Evolutionary conservation across 1,140 invertebrate genomes (phyloP).

Genomic region (Hyphantria cunea): DNA sequence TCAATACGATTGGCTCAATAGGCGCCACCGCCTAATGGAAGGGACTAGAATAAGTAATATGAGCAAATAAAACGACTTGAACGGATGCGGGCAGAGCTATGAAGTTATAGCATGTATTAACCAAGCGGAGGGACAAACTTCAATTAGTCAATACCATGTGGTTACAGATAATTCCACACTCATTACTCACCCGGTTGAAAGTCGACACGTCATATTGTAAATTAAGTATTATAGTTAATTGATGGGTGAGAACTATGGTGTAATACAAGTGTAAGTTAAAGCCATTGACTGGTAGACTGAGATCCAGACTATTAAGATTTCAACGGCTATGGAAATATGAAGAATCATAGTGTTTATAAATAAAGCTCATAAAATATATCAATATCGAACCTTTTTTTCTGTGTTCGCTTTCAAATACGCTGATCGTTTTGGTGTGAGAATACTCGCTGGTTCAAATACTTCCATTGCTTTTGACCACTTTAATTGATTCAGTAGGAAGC

Average conservation of each 20-base stretch:
- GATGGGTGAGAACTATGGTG: slow-evolving; percentile 20
- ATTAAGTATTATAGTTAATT: slow-evolving; percentile 19
- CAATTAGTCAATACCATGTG: slow-evolving; percentile 30
- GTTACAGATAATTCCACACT: slow-evolving; percentile 32
- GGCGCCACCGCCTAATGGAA: slow-evolving; percentile 25
- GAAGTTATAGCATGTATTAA: slow-evolving; percentile 19
- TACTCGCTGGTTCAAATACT: too few relatives aligned
- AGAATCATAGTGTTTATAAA: too few relatives aligned
- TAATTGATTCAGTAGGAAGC: too few relatives aligned
- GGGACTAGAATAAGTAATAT: slow-evolving; percentile 11
- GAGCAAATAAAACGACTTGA: slow-evolving; percentile 23
- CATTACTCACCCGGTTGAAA: not conserved
- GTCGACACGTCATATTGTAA: slow-evolving; percentile 15
- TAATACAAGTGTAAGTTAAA: slow-evolving; percentile 22
- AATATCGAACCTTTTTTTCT: too few relatives aligned
- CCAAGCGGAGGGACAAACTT: slow-evolving; percentile 14
- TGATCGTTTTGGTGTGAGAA: too few relatives aligned
- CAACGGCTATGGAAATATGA: too few relatives aligned
- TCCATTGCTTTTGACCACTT: too few relatives aligned
- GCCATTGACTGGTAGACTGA: too few relatives aligned
- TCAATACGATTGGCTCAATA: slow-evolving; percentile 41
- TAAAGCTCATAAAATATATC: too few relatives aligned
- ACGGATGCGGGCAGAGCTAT: slow-evolving; percentile 17
- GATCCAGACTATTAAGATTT: too few relatives aligned
- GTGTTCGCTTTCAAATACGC: too few relatives aligned